A percentile compares a stretch with the other conserved stretches of the same genome.
Evolutionary conservation across 1,140 invertebrate genomes (phyloP).

Genomic region (Drosophila ercepeae): DNA sequence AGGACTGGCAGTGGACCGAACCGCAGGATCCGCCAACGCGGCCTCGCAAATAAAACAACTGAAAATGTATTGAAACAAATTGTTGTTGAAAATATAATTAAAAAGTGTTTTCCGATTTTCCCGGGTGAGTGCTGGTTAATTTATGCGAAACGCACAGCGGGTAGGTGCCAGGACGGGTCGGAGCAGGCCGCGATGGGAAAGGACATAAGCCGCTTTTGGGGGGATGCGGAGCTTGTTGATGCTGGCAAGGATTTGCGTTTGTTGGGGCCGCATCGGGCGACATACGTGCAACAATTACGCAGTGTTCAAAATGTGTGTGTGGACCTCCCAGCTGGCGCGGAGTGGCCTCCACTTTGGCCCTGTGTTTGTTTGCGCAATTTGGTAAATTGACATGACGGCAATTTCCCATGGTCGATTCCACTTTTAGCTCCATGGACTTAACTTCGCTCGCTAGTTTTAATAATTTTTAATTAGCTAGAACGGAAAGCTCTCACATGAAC

Average conservation of each 20-base stretch:
- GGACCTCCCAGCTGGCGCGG: neutral
- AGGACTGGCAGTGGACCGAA: constrained; percentile 58
- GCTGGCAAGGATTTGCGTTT: constrained; percentile 44
- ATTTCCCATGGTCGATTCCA: constrained; percentile 35
- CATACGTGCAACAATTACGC: constrained; percentile 50
- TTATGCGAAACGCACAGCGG: constrained; percentile 24
- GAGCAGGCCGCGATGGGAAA: neutral
- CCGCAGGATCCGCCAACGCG: constrained; percentile 56
- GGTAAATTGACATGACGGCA: constrained; percentile 47
- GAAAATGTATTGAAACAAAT: constrained; percentile 52
- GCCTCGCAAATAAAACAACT: constrained; percentile 46
- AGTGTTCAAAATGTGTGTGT: constrained; percentile 43
- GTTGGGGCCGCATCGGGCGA: constrained; percentile 8
- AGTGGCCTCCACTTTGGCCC: neutral
- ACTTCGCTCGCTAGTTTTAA: constrained; percentile 42
- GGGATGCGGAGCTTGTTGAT: constrained; percentile 6
- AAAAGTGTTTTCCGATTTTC: constrained; percentile 45
- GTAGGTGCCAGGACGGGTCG: too few relatives aligned
- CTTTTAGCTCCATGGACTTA: constrained; percentile 35
- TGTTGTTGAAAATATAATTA: constrained; percentile 62
- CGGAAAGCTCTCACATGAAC: constrained; percentile 30
- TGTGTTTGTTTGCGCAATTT: constrained; percentile 57
- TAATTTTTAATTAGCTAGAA: constrained; percentile 53
- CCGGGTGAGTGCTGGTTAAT: constrained; percentile 40
- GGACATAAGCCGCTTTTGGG: constrained; percentile 51